Evolutionary conservation across 2,888 invertebrate species (phyloP), one percentile per base, ranked within the genome.

Genomic region (Chloroclysta siterata): DNA sequence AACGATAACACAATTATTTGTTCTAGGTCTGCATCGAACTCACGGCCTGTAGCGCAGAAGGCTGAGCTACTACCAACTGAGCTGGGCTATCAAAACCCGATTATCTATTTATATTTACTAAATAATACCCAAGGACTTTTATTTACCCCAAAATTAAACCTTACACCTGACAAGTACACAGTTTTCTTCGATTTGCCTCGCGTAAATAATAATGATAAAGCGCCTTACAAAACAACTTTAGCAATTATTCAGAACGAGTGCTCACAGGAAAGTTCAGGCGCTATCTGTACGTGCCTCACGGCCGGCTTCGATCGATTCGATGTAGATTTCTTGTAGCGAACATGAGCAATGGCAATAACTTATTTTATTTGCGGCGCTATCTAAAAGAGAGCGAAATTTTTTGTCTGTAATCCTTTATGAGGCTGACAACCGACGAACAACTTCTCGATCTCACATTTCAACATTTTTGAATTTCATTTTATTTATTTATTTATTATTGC

Each of bases 201-300:
- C 1, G 14, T n/a, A 17, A 54, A 29, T 10, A 51, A 41, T 48
- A 47, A 62, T 47, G 14, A 51, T 17, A 2, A 41, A 52, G 60
- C 42, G 53, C 63, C 63, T 60, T 17, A 47, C 50, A 51, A 53
- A 64, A 62, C 33, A 58, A 64, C 55, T 56, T 66, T 10, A 62
- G 65, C 65, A 69, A 68, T 65, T 63, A 61, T 63, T 63, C 54
- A 61, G 46, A 33, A 47, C 41, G 53, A 36, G 47, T 63, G 68
- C 59, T 62, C 47, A 41, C 28, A 56, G 47, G 58, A 61, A 60
- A 63, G 41, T 61, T 54, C 58, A 66, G 66, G 63, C 64, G 65
- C 47, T 65, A 65, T 60, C 62, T 52, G 58, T 55, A 59, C 59
- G 59, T 47, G 63, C 59, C 59, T 47, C 55, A 33, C 58, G 53